These are phyloP conservation scores for Drosophila neocordata DNA, from an alignment of 1,140 invertebrate genomes.

Conservation along the genomic window DNA sequence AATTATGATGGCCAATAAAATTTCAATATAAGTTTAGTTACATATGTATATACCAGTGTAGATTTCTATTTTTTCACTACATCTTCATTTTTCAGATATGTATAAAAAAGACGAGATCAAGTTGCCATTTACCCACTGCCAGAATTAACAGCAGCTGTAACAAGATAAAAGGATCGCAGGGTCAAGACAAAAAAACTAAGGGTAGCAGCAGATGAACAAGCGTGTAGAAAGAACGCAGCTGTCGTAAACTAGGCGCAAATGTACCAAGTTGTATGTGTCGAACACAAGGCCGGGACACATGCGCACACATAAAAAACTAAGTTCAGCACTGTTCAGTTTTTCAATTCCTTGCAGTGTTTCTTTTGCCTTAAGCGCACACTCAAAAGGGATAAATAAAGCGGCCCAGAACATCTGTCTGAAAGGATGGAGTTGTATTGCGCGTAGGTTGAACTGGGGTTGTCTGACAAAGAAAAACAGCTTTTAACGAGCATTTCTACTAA, in stretches of 20 bases:
- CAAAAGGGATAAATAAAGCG: slow-evolving; percentile 33
- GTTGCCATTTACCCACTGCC: slow-evolving; percentile 1
- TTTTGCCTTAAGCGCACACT: slow-evolving; percentile 30
- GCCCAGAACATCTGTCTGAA: slow-evolving; percentile 61
- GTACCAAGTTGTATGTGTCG: slow-evolving; percentile 31
- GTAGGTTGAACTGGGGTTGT: slow-evolving; percentile 23
- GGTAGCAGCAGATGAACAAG: slow-evolving; percentile 49
- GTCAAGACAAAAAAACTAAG: slow-evolving; percentile 68
- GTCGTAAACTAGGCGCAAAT: slow-evolving; percentile 72
- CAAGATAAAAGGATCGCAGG: slow-evolving; percentile 55
- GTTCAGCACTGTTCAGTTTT: background rate
- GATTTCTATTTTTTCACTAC: no score
- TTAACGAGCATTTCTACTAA: slow-evolving; percentile 61
- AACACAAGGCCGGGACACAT: slow-evolving; percentile 35
- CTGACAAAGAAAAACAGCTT: background rate
- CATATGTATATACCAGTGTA: no score
- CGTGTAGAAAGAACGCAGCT: slow-evolving; percentile 52
- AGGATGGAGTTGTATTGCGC: slow-evolving; percentile 20
- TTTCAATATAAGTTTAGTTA: no score
- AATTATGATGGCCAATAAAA: no score
- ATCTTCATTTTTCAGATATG: slow-evolving; percentile 23
- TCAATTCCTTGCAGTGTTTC: background rate
- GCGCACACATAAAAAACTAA: slow-evolving; percentile 5
- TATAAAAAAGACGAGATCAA: background rate
- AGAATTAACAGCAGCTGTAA: slow-evolving; percentile 58